Conservation (phyloP, 2,797 vertebrate genomes). For the Buphagus erythrorhynchus region DNA sequence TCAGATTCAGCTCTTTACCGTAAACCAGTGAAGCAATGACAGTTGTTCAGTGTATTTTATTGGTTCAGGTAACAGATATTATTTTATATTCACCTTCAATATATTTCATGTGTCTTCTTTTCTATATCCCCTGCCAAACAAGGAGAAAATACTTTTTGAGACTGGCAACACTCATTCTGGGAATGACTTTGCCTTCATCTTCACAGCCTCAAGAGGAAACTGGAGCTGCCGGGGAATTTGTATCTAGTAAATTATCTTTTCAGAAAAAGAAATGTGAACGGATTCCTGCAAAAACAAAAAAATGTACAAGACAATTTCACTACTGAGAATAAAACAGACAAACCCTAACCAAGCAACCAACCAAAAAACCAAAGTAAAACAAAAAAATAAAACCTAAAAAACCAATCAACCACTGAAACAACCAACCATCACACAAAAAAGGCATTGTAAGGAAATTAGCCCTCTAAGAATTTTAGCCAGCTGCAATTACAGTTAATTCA, state of each 20-base stretch:
- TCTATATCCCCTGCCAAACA: neutral
- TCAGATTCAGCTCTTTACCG: neutral
- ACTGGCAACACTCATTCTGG: neutral
- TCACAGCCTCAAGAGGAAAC: neutral
- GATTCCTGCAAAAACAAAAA: neutral
- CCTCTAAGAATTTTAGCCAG: neutral
- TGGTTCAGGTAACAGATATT: neutral
- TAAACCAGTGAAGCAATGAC: neutral
- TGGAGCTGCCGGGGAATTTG: neutral
- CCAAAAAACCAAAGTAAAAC: neutral
- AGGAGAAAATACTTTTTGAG: neutral
- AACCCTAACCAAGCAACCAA: neutral
- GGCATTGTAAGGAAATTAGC: neutral
- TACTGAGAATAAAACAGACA: neutral
- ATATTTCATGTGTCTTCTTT: neutral
- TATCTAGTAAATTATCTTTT: neutral
- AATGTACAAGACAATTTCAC: neutral
- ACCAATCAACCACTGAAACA: neutral
- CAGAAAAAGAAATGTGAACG: neutral
- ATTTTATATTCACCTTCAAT: neutral
- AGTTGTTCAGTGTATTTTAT: neutral
- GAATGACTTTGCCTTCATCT: neutral
- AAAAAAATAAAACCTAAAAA: neutral
- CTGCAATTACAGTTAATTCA: neutral
- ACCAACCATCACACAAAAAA: neutral